Evolutionary conservation across 92 coral and sea anemone genomes (phyloP).

Genomic region (Galaxea fascicularis): DNA sequence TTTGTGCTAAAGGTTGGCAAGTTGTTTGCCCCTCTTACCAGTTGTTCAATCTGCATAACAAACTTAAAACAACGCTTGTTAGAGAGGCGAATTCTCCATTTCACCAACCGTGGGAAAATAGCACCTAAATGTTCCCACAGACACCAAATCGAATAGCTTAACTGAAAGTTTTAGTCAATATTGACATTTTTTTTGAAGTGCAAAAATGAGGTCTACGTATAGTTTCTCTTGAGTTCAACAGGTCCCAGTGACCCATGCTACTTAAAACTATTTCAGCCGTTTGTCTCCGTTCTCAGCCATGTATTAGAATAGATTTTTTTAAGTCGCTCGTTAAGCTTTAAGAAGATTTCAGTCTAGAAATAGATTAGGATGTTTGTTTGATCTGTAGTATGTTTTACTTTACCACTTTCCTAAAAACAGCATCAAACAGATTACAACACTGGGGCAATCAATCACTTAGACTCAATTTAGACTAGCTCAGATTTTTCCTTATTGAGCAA

Average conservation of each 20-base stretch:
- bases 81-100: constrained; percentile 21
- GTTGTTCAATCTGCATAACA: constrained; percentile 3
- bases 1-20: not conserved
- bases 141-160: constrained; percentile 21
- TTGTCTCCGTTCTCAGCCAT: constrained; percentile 26
- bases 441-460: constrained; percentile 47
- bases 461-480: constrained; percentile 45
- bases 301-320: constrained; percentile 45
- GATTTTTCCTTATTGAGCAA: constrained; percentile 30
- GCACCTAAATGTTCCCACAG: constrained; percentile 49
- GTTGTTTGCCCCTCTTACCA: constrained; percentile 17
- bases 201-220: constrained; percentile 34
- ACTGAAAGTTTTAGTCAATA: constrained; percentile 33
- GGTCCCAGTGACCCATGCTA: constrained; percentile 14
- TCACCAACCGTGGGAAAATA: constrained; percentile 49
- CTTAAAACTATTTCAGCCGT: constrained; percentile 11
- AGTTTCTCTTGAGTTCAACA: constrained; percentile 15
- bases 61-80: not conserved
- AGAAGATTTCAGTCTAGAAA: constrained; percentile 56
- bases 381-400: constrained; percentile 39
- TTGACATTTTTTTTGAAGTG: constrained; percentile 34
- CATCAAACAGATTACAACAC: constrained; percentile 59
- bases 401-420: constrained; percentile 48
- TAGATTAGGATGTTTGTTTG: constrained; percentile 62
- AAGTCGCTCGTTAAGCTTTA: constrained; percentile 35